Conservation (phyloP, 2,113 vertebrate genomes). For the Lipophrys pholis region DNA sequence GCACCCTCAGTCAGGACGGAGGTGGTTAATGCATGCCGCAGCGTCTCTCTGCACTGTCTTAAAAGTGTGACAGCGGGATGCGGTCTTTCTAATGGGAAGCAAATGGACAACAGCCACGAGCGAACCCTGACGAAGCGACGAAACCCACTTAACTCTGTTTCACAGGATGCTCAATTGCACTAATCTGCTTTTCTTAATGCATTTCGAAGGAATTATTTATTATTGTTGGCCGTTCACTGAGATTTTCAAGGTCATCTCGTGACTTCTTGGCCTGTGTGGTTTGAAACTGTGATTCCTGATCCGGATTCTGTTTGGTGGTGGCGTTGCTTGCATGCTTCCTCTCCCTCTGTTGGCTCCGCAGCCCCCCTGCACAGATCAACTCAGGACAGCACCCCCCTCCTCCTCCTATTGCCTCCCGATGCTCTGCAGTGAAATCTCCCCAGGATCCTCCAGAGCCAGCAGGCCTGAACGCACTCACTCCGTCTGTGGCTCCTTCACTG, state of each 20-base stretch:
- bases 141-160: background rate
- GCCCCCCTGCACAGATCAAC: conserved; percentile 53
- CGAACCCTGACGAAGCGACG: background rate
- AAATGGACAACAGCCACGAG: conserved; percentile 22
- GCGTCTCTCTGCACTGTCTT: conserved; percentile 2
- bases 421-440: conserved; percentile 52
- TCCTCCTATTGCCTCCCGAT: conserved; percentile 23
- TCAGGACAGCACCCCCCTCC: conserved; percentile 50
- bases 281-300: background rate
- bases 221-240: conserved; percentile 21
- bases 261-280: conserved; percentile 5
- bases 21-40: conserved; percentile 45
- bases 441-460: conserved; percentile 37
- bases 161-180: conserved; percentile 3
- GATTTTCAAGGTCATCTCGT: conserved; percentile 1
- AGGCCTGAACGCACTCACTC: conserved; percentile 32
- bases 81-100: conserved; percentile 14
- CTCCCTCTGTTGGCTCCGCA: conserved; percentile 49
- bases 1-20: background rate
- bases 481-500: conserved; percentile 12
- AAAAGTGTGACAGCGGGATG: conserved; percentile 29
- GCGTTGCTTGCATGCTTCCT: conserved; percentile 63
- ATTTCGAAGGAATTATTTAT: conserved; percentile 25
- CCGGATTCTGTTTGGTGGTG: conserved; percentile 15
- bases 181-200: background rate